phyloP scores from a whole-genome alignment of 2,888 invertebrate genomes.

The Amblyteles armatorius region DNA sequence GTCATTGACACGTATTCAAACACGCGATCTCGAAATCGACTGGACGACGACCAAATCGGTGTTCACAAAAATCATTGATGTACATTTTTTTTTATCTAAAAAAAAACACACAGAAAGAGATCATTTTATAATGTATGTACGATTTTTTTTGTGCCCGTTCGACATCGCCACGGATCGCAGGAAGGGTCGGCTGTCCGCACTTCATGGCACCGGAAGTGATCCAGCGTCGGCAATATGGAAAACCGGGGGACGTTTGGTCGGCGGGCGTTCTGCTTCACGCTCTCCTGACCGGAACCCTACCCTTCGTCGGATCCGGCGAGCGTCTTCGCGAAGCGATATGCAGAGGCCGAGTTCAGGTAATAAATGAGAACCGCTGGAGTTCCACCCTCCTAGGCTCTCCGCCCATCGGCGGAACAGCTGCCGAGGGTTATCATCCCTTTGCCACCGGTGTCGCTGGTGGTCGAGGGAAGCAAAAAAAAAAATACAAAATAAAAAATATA shows the following conservation, averaged over 20 bases:
- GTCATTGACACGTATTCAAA: neutral
- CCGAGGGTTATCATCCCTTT: slow-evolving; percentile 52
- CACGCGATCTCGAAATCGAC: slow-evolving; percentile 18
- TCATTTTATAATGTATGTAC: slow-evolving; percentile 18
- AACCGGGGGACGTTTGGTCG: slow-evolving; percentile 99
- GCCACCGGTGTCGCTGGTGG: slow-evolving; percentile 40
- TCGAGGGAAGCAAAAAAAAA: slow-evolving; percentile 31
- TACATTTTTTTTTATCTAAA: neutral
- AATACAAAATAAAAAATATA: neutral
- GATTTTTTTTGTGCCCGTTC: slow-evolving; percentile 45
- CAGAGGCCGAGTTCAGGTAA: slow-evolving; percentile 92
- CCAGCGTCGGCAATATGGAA: slow-evolving; percentile 94
- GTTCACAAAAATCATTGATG: slow-evolving; percentile 6
- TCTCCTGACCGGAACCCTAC: slow-evolving; percentile 96
- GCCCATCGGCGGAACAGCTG: slow-evolving; percentile 16
- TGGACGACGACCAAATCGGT: slow-evolving; percentile 43
- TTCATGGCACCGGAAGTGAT: slow-evolving; percentile 99
- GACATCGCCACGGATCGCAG: slow-evolving; percentile 84
- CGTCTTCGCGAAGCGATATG: slow-evolving; percentile 96
- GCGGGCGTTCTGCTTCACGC: slow-evolving; percentile 98
- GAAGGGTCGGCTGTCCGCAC: slow-evolving; percentile 97
- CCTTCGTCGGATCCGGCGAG: slow-evolving; percentile 97
- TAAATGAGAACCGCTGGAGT: slow-evolving; percentile 56
- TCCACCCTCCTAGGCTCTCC: slow-evolving; percentile 15
- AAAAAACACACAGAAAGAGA: neutral